A percentile compares a stretch with the other conserved stretches of the same genome.
phyloP scores from a whole-genome alignment of 2,888 invertebrate genomes.

The Timema cristinae region DNA sequence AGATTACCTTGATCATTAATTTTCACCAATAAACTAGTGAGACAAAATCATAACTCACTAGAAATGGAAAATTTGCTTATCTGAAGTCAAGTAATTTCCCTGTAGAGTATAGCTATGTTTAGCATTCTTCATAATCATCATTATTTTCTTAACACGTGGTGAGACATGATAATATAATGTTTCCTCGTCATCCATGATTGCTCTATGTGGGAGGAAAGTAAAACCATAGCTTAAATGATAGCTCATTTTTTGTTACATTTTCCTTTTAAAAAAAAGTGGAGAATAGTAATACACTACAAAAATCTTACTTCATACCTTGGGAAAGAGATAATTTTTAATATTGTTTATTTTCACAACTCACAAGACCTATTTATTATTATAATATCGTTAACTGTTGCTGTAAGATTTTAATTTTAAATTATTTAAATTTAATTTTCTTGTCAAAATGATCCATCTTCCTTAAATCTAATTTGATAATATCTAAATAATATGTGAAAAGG shows the following conservation, averaged over 20 bases:
- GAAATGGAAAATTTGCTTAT: neutral
- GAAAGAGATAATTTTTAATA: no score
- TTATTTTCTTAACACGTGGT: neutral
- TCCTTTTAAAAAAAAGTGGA: neutral
- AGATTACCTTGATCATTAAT: neutral
- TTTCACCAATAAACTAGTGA: neutral
- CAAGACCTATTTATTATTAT: no score
- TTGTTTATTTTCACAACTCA: no score
- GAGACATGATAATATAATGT: neutral
- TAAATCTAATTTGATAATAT: no score
- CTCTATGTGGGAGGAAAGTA: neutral
- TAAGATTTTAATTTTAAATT: slow-evolving; percentile 1
- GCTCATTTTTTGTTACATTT: neutral
- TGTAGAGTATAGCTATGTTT: neutral
- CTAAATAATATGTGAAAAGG: no score
- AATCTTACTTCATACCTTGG: no score
- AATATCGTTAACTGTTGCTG: neutral
- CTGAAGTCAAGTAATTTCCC: neutral
- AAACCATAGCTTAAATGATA: neutral
- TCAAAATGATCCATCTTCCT: neutral
- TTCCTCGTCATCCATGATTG: slow-evolving; percentile 2
- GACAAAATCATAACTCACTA: neutral
- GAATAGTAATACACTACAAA: no score
- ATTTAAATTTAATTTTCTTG: neutral
- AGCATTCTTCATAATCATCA: neutral